Base-by-base conservation (phyloP, 2,888 invertebrate genomes). In the Lepetodrilus schrolli region DNA sequence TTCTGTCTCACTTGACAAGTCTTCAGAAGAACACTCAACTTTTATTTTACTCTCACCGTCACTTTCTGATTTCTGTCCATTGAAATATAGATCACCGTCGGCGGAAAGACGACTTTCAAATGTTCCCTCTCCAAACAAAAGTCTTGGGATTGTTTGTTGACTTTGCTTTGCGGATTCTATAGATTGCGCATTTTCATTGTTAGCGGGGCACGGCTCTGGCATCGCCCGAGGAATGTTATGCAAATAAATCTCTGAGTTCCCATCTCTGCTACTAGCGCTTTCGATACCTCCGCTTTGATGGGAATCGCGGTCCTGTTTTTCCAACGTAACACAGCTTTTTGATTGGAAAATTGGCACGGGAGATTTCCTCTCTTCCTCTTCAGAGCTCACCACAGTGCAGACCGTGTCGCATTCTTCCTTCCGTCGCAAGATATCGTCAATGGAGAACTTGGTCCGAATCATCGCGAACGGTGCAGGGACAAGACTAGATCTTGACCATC, bases 371-470 rank as follows among this genome's bases (percentile, higher is more conserved):
- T 58, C 58, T 26, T 58, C 58, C 34, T 13, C 34, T 34, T 58
- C 26, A 34, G 58, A 43, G n/a, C n/a, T n/a, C 7, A 3, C 43
- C 13, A 17, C 17, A 17, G n/a, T n/a, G 30, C 30, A n/a, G 34
- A 34, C 30, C 13, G 58, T 30, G 34, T 30, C 58, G 26, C 21
- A 30, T 23, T 58, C 17, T 21, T 58, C 58, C 30, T 58, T 58
- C 58, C 58, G 58, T n/a, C 34, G 26, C 30, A 58, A 34, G 34
- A 58, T 58, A n/a, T 58, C 58, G 58, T 58, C 58, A 30, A 58
- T 58, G 8, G 58, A 58, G 34, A 58, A 58, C 30, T 58, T 58
- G 30, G 58, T 58, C 26, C 58, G 34, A 34, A 30, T 58, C 58
- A 58, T 58, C 58, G 23, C 30, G 23, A 30, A 58, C 26, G 30